Conservation (phyloP, 2,113 vertebrate genomes). For the Oostethus manadensis region DNA sequence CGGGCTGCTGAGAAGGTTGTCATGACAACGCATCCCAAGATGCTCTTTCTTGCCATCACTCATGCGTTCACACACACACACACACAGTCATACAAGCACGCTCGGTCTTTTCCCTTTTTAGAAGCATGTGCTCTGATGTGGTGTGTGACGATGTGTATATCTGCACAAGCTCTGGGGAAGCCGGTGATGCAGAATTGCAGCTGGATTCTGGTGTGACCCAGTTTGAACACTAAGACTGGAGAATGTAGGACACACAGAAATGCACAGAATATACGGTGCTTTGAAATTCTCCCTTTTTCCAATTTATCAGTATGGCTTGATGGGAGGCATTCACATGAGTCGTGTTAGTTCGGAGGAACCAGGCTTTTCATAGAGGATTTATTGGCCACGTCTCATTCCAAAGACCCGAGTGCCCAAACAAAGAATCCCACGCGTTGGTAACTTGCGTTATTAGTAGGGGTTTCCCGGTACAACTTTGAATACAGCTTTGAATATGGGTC, state of each 20-base stretch:
- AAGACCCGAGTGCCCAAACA: no score
- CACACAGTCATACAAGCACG: neutral
- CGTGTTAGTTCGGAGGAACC: no score
- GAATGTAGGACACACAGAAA: slow-evolving; percentile 40
- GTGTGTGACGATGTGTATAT: slow-evolving; percentile 11
- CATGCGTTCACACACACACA: neutral
- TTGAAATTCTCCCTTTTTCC: slow-evolving; percentile 6
- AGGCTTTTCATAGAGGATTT: no score
- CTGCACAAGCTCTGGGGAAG: slow-evolving; percentile 15
- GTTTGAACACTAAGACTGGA: slow-evolving; percentile 32
- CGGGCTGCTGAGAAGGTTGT: slow-evolving; percentile 77
- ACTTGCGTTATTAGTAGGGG: no score
- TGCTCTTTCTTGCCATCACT: slow-evolving; percentile 62
- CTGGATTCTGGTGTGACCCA: slow-evolving; percentile 56
- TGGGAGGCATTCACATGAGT: no score
- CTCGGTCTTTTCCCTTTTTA: slow-evolving; percentile 2
- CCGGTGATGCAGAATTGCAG: slow-evolving; percentile 38
- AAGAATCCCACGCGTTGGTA: no score
- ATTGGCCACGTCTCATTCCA: no score
- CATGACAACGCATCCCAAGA: slow-evolving; percentile 84
- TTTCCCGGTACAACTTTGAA: no score
- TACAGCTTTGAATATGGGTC: no score
- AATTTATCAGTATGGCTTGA: slow-evolving; percentile 1
- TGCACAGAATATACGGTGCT: slow-evolving; percentile 10
- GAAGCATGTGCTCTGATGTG: slow-evolving; percentile 42